phyloP scores from a whole-genome alignment of 1,140 invertebrate species.

The Spodoptera litura region DNA sequence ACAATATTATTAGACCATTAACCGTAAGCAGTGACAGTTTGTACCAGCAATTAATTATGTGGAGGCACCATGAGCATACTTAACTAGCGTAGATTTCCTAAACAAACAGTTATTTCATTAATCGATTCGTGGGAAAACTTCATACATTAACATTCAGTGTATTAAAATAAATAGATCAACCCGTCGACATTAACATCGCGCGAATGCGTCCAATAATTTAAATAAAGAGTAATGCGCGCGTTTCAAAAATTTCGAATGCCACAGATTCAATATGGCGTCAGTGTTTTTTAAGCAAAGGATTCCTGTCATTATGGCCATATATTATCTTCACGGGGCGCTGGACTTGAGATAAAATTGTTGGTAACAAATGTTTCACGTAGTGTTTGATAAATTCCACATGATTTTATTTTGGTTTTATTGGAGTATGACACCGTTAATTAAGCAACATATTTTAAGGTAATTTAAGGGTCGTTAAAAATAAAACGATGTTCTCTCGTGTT shows the following conservation, averaged over 20 bases:
- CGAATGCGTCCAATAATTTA: constrained; percentile 68
- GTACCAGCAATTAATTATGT: constrained; percentile 17
- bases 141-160: constrained; percentile 6
- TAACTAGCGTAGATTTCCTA: constrained; percentile 26
- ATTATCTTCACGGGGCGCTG: constrained; percentile 75
- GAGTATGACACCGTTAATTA: constrained; percentile 47
- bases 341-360: constrained; percentile 62
- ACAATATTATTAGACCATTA: background rate
- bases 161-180: constrained; percentile 64
- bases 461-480: constrained; percentile 47
- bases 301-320: constrained; percentile 76
- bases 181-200: constrained; percentile 55
- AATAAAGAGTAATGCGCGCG: constrained; percentile 71
- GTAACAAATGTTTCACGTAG: constrained; percentile 56
- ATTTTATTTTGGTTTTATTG: constrained; percentile 52
- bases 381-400: constrained; percentile 52
- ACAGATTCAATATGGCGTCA: constrained; percentile 66
- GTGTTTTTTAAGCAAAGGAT: constrained; percentile 66
- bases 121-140: constrained; percentile 36
- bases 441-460: constrained; percentile 49
- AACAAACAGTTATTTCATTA: constrained; percentile 40
- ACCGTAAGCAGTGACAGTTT: constrained; percentile 5
- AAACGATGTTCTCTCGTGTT: constrained; percentile 46
- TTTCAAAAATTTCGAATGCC: constrained; percentile 72
- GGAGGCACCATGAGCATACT: constrained; percentile 26